These are phyloP conservation scores for Microctonus hyperodae DNA, from an alignment of 2,888 invertebrate species.

Conservation along the genomic window DNA sequence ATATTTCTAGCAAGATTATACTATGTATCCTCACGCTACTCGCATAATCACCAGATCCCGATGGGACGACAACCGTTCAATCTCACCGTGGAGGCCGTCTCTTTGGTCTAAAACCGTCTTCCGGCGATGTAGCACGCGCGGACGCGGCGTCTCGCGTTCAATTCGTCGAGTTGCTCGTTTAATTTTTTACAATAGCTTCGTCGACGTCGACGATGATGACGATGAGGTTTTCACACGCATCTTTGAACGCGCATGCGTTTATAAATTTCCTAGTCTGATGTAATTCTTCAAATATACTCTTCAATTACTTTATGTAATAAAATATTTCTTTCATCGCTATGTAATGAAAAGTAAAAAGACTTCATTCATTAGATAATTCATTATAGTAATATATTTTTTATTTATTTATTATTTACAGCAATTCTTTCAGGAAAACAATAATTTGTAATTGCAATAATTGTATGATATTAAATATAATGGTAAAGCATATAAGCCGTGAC, in stretches of 20 bases:
- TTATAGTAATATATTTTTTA: background rate
- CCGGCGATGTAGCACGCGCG: constrained; percentile 38
- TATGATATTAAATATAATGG: background rate
- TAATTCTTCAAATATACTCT: constrained; percentile 11
- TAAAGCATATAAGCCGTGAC: constrained; percentile 17
- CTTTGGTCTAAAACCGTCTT: constrained; percentile 43
- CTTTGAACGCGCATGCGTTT: constrained; percentile 35
- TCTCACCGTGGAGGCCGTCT: constrained; percentile 38
- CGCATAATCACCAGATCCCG: constrained; percentile 23
- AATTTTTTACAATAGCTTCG: constrained; percentile 30
- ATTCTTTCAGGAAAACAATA: constrained; percentile 1
- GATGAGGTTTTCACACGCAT: constrained; percentile 11
- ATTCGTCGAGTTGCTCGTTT: constrained; percentile 35
- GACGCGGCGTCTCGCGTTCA: constrained; percentile 37
- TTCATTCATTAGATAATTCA: background rate
- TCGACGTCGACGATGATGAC: constrained; percentile 25
- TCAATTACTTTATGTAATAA: background rate
- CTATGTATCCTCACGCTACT: background rate
- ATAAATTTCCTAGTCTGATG: constrained; percentile 11
- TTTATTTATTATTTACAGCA: constrained; percentile 13
- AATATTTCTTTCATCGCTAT: background rate
- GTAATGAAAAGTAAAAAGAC: too few relatives aligned
- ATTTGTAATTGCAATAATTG: constrained; percentile 8
- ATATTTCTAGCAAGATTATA: background rate
- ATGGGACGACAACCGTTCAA: constrained; percentile 25